Conservation (phyloP, 2,888 invertebrate genomes). For the Dusona sp. region DNA sequence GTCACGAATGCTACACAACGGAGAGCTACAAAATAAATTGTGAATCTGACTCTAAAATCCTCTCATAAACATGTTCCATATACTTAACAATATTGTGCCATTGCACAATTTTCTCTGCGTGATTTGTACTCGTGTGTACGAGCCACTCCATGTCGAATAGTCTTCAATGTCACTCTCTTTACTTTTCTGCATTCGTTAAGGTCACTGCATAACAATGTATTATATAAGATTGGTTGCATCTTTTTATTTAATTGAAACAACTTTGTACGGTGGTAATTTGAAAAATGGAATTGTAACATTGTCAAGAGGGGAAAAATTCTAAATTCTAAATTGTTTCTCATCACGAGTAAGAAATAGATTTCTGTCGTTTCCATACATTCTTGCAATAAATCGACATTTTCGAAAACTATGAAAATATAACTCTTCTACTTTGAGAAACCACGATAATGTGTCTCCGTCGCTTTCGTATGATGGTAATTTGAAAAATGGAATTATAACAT, state of each 20-base stretch:
- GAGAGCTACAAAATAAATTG: neutral
- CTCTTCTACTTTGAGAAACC: too few relatives aligned
- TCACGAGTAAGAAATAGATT: neutral
- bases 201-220: neutral
- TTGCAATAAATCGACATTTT: too few relatives aligned
- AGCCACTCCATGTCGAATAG: constrained; percentile 1
- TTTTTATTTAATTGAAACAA: neutral
- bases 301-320: neutral
- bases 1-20: constrained; percentile 18
- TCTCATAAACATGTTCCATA: constrained; percentile 23
- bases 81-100: constrained; percentile 31
- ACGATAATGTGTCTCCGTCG: too few relatives aligned
- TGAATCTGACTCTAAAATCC: constrained; percentile 35
- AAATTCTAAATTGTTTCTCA: neutral
- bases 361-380: too few relatives aligned
- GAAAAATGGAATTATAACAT: neutral
- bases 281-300: neutral
- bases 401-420: too few relatives aligned
- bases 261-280: neutral
- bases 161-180: neutral
- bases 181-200: neutral
- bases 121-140: neutral
- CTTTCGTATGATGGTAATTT: neutral
- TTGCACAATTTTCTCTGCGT: neutral
- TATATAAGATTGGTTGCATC: neutral